phyloP scores from a whole-genome alignment of 2,888 invertebrate species.

The Limulus polyphemus region DNA sequence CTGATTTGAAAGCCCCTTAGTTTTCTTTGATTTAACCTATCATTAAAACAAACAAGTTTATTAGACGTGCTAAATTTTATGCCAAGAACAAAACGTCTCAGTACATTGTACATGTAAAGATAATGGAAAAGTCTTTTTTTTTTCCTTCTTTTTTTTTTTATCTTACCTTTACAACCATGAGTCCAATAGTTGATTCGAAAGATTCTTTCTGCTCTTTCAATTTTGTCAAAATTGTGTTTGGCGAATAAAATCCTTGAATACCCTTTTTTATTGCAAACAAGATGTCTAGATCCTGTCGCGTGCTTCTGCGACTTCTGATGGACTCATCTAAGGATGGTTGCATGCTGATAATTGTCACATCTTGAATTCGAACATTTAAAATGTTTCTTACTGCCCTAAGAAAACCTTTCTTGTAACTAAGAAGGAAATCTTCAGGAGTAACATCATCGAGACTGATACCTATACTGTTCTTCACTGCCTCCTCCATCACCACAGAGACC shows the following conservation, averaged over 20 bases:
- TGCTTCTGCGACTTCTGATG: slow-evolving; percentile 5
- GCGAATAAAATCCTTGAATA: slow-evolving; percentile 39
- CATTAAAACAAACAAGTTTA: too few species aligned
- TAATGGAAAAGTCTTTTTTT: too few species aligned
- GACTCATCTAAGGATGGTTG: slow-evolving; percentile 41
- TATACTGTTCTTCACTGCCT: slow-evolving; percentile 71
- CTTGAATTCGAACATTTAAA: slow-evolving; percentile 55
- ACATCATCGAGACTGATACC: slow-evolving; percentile 70
- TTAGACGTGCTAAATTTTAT: too few species aligned
- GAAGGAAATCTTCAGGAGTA: slow-evolving; percentile 66
- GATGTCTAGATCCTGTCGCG: slow-evolving; percentile 57
- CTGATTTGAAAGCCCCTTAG: too few species aligned
- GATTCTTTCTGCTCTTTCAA: slow-evolving; percentile 50
- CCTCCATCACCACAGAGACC: slow-evolving; percentile 64
- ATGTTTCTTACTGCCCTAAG: slow-evolving; percentile 62
- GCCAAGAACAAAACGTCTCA: too few species aligned
- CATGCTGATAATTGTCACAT: slow-evolving; percentile 76
- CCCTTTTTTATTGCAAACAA: slow-evolving; percentile 64
- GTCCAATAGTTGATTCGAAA: slow-evolving; percentile 52
- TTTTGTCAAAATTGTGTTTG: slow-evolving; percentile 50
- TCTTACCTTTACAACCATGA: slow-evolving; percentile 41
- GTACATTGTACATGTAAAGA: too few species aligned
- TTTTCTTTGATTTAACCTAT: too few species aligned
- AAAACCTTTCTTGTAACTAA: slow-evolving; percentile 72
- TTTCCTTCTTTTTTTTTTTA: too few species aligned